These are phyloP conservation scores for Cotesia typhae DNA, from an alignment of 1,140 invertebrate species.

Conservation along the genomic window DNA sequence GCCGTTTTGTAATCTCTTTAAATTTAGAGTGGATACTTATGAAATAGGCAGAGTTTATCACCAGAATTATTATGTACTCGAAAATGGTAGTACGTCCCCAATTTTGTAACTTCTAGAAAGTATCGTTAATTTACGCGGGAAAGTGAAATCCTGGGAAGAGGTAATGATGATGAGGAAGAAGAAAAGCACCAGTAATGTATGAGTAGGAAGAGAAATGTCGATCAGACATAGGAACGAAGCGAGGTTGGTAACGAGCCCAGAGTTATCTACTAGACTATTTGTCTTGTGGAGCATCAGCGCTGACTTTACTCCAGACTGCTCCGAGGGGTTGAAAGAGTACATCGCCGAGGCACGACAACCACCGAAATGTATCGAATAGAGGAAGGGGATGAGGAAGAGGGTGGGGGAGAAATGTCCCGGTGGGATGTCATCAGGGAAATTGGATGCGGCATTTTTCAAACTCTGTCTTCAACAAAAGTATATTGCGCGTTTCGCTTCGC, in stretches of 20 bases:
- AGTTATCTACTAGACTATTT: conserved; percentile 57
- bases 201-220: conserved; percentile 37
- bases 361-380: conserved; percentile 44
- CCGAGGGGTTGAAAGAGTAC: conserved; percentile 41
- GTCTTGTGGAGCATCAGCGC: conserved; percentile 45
- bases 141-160: conserved; percentile 16
- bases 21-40: too few species aligned
- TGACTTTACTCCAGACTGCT: conserved; percentile 8
- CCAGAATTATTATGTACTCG: conserved; percentile 20
- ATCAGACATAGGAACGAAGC: conserved; percentile 31
- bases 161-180: conserved; percentile 17
- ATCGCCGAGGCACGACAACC: conserved; percentile 24
- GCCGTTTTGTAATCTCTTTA: too few species aligned
- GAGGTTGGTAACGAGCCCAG: conserved; percentile 44
- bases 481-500: neutral
- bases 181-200: too few species aligned
- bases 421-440: conserved; percentile 64
- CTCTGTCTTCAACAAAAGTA: conserved; percentile 34
- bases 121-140: conserved; percentile 37
- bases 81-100: neutral
- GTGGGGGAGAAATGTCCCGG: conserved; percentile 42
- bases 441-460: conserved; percentile 62
- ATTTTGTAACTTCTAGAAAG: neutral
- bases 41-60: conserved; percentile 11
- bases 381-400: conserved; percentile 12